phyloP scores from a whole-genome alignment of 2,113 vertebrate genomes.

The Chiloscyllium plagiosum region DNA sequence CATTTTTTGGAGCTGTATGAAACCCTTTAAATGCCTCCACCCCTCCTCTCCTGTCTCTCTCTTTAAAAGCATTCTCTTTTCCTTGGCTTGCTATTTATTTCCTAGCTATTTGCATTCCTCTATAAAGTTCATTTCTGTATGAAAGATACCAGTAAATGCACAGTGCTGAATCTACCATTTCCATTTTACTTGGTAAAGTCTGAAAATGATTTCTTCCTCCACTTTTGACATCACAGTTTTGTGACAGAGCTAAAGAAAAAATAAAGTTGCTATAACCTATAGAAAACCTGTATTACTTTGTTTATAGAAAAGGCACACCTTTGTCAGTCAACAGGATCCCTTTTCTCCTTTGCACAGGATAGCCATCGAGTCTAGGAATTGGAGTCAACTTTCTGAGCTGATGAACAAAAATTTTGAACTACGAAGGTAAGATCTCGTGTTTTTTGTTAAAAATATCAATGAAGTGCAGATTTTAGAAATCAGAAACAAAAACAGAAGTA shows the following conservation, averaged over 20 bases:
- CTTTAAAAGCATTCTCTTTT: background rate
- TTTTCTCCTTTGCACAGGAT: conserved; percentile 42
- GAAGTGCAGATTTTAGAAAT: no score
- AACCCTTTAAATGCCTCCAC: background rate
- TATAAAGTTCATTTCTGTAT: background rate
- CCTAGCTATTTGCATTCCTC: background rate
- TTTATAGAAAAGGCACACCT: background rate
- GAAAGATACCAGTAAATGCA: background rate
- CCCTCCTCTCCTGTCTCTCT: background rate
- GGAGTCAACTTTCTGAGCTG: conserved; percentile 56
- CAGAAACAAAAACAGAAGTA: no score
- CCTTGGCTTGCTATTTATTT: background rate
- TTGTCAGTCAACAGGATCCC: background rate
- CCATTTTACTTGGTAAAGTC: background rate
- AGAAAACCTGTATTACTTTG: no score
- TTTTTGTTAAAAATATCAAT: no score
- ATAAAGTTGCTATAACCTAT: background rate
- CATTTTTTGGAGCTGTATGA: background rate
- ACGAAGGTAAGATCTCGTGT: conserved; percentile 50
- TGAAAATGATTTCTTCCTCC: background rate
- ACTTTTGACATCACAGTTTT: background rate
- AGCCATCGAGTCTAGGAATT: conserved; percentile 55
- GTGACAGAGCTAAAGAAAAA: background rate
- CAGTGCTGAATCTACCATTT: background rate
- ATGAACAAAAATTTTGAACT: conserved; percentile 72